These are phyloP conservation scores for Epicampocera succincta DNA, from an alignment of 2,888 invertebrate genomes.

Conservation along the genomic window DNA sequence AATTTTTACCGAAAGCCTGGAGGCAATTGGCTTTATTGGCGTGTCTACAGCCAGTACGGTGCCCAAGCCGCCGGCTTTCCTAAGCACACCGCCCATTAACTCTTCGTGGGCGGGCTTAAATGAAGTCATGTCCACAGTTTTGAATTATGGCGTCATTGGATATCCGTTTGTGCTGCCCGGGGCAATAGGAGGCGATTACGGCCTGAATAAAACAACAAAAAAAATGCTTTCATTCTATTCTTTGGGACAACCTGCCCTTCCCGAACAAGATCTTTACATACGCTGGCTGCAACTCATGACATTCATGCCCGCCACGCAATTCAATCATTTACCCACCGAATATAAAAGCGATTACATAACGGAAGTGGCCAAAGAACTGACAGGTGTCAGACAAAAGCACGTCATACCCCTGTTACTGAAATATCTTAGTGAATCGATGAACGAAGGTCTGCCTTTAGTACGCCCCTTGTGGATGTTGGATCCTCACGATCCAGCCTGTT, in stretches of 20 bases:
- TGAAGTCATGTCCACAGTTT: slow-evolving; percentile 91
- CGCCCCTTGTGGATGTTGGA: slow-evolving; percentile 95
- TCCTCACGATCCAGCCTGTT: slow-evolving; percentile 89
- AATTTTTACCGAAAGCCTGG: slow-evolving; percentile 83
- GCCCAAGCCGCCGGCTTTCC: slow-evolving; percentile 92
- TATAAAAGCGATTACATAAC: slow-evolving; percentile 90
- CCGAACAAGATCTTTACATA: slow-evolving; percentile 91
- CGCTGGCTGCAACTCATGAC: slow-evolving; percentile 95
- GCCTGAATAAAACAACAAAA: slow-evolving; percentile 83
- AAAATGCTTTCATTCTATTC: slow-evolving; percentile 83
- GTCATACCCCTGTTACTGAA: slow-evolving; percentile 90
- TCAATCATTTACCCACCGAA: slow-evolving; percentile 93
- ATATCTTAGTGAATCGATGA: slow-evolving; percentile 89
- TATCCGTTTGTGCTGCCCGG: slow-evolving; percentile 97
- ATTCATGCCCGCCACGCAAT: slow-evolving; percentile 95
- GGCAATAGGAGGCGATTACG: slow-evolving; percentile 94
- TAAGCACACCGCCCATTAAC: slow-evolving; percentile 91
- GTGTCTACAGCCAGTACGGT: slow-evolving; percentile 91
- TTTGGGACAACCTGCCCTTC: slow-evolving; percentile 84
- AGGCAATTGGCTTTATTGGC: slow-evolving; percentile 86
- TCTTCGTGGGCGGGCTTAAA: slow-evolving; percentile 94
- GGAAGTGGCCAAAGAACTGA: slow-evolving; percentile 89
- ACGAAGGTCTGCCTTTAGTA: slow-evolving; percentile 91
- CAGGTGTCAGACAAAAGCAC: slow-evolving; percentile 87
- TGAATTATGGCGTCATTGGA: slow-evolving; percentile 94